A percentile compares a stretch with the other conserved stretches of the same genome.
Conservation (phyloP, 2,113 vertebrate species). For the Peromyscus polionotus region DNA sequence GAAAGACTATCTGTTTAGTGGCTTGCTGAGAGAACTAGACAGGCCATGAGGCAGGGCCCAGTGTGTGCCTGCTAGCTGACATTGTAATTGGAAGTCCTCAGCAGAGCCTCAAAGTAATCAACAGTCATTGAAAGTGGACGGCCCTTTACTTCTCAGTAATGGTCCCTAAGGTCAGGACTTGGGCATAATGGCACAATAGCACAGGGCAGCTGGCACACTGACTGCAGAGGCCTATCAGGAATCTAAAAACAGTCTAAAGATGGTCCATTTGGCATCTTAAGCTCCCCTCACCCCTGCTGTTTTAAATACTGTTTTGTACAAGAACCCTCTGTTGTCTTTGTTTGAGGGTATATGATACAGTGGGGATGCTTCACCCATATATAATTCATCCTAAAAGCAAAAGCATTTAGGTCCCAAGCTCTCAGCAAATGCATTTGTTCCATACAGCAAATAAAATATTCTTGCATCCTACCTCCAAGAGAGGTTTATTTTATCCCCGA, state of each 20-base stretch:
- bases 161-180: neutral
- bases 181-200: neutral
- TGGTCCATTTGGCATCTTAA: neutral
- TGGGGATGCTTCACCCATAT: neutral
- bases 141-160: neutral
- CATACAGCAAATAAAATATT: conserved; percentile 56
- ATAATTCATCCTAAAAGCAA: conserved; percentile 49
- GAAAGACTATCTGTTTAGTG: neutral
- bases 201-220: no score
- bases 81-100: conserved; percentile 5
- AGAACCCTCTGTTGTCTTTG: neutral
- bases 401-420: conserved; percentile 8
- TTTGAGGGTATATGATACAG: neutral
- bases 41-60: neutral
- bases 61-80: neutral
- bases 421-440: conserved; percentile 43
- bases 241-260: neutral
- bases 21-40: neutral
- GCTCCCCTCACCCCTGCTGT: neutral
- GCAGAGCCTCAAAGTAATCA: conserved; percentile 45
- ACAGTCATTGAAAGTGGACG: neutral
- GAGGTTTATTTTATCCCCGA: conserved; percentile 55
- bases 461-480: neutral
- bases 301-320: neutral
- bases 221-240: neutral